Percentiles rank a stretch among this genome's conserved stretches.
Evolutionary conservation across 2,888 invertebrate genomes (phyloP).

Genomic region (Mystacides longicornis): DNA sequence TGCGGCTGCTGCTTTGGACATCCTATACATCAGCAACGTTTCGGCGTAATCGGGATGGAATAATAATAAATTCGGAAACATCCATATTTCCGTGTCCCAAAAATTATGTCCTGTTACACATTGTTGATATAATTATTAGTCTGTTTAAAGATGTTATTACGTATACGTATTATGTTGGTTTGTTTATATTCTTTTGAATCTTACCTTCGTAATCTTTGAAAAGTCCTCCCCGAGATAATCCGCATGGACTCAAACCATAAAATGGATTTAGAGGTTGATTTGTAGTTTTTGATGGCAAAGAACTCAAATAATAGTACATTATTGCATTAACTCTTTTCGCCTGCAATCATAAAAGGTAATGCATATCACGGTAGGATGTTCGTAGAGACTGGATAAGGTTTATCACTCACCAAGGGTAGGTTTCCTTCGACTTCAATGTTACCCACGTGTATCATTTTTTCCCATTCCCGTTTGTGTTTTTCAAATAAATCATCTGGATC

Average conservation of each 20-base stretch:
- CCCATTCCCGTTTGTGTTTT: conserved; percentile 46
- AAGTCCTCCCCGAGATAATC: conserved; percentile 47
- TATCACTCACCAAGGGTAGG: conserved; percentile 38
- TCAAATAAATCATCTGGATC: conserved; percentile 39
- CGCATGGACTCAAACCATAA: conserved; percentile 52
- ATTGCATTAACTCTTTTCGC: conserved; percentile 48
- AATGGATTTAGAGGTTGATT: conserved; percentile 41
- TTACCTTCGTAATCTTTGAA: conserved; percentile 46
- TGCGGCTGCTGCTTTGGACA: conserved; percentile 44
- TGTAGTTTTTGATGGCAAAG: conserved; percentile 45
- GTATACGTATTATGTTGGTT: too few relatives aligned
- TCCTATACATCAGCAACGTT: conserved; percentile 46
- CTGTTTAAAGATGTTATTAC: too few relatives aligned
- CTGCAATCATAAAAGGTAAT: conserved; percentile 35
- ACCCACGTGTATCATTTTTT: conserved; percentile 42
- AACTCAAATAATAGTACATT: conserved; percentile 51
- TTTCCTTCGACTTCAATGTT: conserved; percentile 46
- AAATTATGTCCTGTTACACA: conserved; percentile 58
- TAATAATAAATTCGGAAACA: conserved; percentile 49
- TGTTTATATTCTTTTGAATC: too few relatives aligned
- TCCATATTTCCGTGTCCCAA: conserved; percentile 60
- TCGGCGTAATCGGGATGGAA: conserved; percentile 45
- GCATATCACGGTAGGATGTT: not conserved
- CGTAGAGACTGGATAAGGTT: not conserved
- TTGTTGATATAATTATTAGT: too few relatives aligned